Base-by-base conservation (phyloP, 2,797 vertebrate genomes). In the Hipposideros larvatus region DNA sequence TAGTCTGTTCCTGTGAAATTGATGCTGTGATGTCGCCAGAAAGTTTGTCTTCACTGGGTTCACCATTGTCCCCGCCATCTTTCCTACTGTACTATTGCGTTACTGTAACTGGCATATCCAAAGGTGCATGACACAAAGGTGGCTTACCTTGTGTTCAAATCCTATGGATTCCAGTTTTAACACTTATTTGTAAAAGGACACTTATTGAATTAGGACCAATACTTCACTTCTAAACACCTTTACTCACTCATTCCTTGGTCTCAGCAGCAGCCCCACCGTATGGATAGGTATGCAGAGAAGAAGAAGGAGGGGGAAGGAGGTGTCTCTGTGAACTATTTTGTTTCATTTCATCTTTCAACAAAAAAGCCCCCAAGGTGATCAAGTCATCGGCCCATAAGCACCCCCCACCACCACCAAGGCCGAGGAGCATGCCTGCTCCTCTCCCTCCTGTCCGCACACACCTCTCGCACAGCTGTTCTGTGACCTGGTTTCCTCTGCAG, bases 171-270 rank as follows among this genome's bases (percentile, higher is more conserved):
- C 28, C 53, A 87, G 53, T 53, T 79, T 71, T 71, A 84, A 90
- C 18, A 71, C 55, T 77, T 87, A 85, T n/a, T 48, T 94, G 31
- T 53, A 73, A 93, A 91, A 92, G 88, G 51, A 24, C 26, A 85
- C n/a, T 48, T 91, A 73, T 28, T 94, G 82, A 61, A 77, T 77
- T 22, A 78, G 63, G 92, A 74, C n/a, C 14, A 85, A 61, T 48
- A 79, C 71, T 91, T 75, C 59, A 84, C 74, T 90, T 97, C 91
- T 88, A 34, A 90, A 83, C 71, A 94, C 93, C 86, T 96, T 87
- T 95, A 91, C 78, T 96, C 74, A 86, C 82, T 95, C 88, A 94
- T 88, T 86, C 31, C 93, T 96, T 84, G 91, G 79, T 93, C 79
- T 96, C 59, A 46, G 93, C 86, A 92, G 86, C 91, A 75, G 82